phyloP scores from a whole-genome alignment of 2,113 vertebrate genomes.

The Bubo blakistoni region DNA sequence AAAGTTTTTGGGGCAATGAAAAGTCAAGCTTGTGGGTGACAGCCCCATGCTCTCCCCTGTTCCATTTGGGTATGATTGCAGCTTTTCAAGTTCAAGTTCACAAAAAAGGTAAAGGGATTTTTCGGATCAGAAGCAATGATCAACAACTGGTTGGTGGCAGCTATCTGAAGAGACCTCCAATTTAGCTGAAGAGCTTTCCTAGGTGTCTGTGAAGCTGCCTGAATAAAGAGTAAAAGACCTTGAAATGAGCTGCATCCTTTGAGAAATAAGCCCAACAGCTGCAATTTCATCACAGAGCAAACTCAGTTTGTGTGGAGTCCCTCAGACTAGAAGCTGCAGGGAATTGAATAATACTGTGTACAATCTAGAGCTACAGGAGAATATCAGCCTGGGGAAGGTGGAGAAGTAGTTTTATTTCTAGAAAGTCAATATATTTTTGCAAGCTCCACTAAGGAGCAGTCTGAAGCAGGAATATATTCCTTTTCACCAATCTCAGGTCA shows the following conservation, averaged over 20 bases:
- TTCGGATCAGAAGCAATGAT: not conserved
- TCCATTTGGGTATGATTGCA: not conserved
- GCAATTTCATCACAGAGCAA: constrained; percentile 23
- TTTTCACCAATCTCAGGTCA: not conserved
- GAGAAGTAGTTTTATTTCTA: not conserved
- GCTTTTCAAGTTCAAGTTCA: not conserved
- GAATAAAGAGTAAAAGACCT: not conserved
- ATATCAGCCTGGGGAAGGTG: not conserved
- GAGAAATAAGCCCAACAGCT: constrained; percentile 59
- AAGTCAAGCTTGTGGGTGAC: not conserved
- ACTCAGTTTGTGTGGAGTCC: not conserved
- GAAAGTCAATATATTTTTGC: not conserved
- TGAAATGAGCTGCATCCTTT: constrained; percentile 25
- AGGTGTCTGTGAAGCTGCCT: not conserved
- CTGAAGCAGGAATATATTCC: not conserved
- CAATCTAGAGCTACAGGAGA: not conserved
- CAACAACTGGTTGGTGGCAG: not conserved
- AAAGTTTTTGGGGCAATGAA: not conserved
- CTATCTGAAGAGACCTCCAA: not conserved
- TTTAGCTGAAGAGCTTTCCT: not conserved
- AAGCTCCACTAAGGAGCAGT: not conserved
- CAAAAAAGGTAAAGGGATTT: not conserved
- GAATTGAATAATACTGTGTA: not conserved
- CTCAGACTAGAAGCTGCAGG: not conserved
- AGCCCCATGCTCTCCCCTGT: not conserved